A percentile compares a stretch with the other conserved stretches of the same genome.
phyloP scores from a whole-genome alignment of 2,888 invertebrate species.

The Chrysodeixis includens region DNA sequence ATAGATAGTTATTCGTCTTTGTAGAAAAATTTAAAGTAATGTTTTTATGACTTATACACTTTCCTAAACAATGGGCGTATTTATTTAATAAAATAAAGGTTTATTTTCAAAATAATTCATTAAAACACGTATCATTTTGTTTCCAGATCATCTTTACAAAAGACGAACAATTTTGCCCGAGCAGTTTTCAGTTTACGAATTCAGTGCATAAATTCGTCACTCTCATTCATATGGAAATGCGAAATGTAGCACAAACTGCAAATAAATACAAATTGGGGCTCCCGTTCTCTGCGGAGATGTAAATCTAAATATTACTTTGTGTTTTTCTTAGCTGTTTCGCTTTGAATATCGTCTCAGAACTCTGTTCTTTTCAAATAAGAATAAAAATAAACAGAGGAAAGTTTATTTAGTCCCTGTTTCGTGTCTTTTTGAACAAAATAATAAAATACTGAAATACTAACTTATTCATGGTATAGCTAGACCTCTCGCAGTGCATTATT shows the following conservation, averaged over 20 bases:
- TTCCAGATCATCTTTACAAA: no score
- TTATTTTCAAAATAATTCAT: no score
- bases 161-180: neutral
- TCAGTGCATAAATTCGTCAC: conserved; percentile 4
- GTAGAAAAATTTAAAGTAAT: no score
- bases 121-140: no score
- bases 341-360: neutral
- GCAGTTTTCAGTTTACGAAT: conserved; percentile 1
- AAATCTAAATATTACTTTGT: neutral
- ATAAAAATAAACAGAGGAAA: no score
- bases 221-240: neutral
- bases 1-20: no score
- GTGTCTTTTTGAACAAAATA: neutral
- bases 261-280: neutral
- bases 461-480: neutral
- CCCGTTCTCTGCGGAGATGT: neutral
- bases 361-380: neutral
- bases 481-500: neutral
- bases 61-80: no score
- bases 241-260: conserved; percentile 4
- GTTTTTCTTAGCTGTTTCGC: neutral
- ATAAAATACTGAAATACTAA: neutral
- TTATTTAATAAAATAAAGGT: no score
- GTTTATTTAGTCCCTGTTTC: no score
- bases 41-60: no score